Conservation (phyloP, 2,888 invertebrate species). For the Patella depressa region DNA sequence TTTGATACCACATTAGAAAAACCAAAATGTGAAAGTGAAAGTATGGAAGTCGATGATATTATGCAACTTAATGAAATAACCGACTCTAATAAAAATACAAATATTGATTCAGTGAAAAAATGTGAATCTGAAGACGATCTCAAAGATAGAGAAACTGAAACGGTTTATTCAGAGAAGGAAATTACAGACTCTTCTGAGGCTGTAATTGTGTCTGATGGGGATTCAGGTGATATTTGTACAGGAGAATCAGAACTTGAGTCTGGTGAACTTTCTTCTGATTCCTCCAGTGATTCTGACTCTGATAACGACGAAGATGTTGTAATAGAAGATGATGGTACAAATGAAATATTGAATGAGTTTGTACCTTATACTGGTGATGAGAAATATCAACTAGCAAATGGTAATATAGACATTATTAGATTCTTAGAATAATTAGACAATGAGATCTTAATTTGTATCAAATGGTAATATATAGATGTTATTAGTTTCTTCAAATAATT, state of each 20-base stretch:
- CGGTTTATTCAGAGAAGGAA: too few relatives aligned
- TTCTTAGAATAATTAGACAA: neutral
- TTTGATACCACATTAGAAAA: neutral
- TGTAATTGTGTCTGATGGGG: conserved; percentile 12
- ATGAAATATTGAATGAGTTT: conserved; percentile 11
- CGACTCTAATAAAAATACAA: too few relatives aligned
- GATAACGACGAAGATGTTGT: conserved; percentile 23
- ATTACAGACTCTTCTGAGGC: too few relatives aligned
- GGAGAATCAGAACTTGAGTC: conserved; percentile 45
- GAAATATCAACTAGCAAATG: neutral
- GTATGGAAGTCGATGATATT: neutral
- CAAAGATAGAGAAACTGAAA: too few relatives aligned
- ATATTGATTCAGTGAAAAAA: too few relatives aligned
- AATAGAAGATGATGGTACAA: conserved; percentile 9
- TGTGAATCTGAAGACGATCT: too few relatives aligned
- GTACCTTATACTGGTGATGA: conserved; percentile 17
- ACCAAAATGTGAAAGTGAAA: conserved; percentile 3
- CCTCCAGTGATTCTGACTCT: conserved; percentile 4
- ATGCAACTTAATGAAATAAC: conserved; percentile 4
- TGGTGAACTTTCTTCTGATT: conserved; percentile 37
- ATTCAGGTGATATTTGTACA: conserved; percentile 31
- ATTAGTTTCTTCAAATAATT: too few relatives aligned
- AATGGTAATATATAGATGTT: neutral
- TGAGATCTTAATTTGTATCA: neutral
- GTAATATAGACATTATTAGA: neutral